These are phyloP conservation scores for Crossaster papposus DNA, from an alignment of 53 echinoderm and acorn worm species.

Conservation along the genomic window DNA sequence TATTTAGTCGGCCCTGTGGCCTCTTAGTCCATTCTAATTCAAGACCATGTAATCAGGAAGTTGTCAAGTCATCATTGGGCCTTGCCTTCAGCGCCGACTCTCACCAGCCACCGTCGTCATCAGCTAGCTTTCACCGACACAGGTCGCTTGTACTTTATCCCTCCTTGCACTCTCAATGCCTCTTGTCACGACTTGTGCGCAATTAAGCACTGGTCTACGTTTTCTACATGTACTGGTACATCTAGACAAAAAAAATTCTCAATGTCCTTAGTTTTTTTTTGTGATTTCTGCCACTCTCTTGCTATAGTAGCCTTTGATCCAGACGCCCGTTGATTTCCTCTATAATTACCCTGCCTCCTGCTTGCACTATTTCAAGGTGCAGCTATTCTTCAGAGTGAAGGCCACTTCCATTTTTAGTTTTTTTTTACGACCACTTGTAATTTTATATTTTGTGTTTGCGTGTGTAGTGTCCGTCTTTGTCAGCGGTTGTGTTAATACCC, in stretches of 20 bases:
- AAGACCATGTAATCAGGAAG: conserved; percentile 63
- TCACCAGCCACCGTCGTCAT: not conserved
- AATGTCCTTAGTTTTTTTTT: conserved; percentile 43
- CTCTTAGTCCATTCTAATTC: conserved; percentile 49
- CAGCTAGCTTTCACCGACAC: not conserved
- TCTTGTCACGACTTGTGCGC: conserved; percentile 44
- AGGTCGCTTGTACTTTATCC: conserved; percentile 54
- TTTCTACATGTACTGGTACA: not conserved
- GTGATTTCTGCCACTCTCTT: conserved; percentile 61
- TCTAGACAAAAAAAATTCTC: not conserved
- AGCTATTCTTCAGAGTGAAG: conserved; percentile 51
- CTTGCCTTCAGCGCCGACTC: not conserved
- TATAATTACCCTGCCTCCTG: conserved; percentile 56
- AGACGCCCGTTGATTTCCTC: conserved; percentile 50
- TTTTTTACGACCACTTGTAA: conserved; percentile 29
- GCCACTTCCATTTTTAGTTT: conserved; percentile 13
- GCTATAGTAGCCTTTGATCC: conserved; percentile 37
- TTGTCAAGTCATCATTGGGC: conserved; percentile 59
- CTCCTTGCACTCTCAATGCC: conserved; percentile 24
- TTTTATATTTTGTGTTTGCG: not conserved
- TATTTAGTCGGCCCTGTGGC: conserved; percentile 31
- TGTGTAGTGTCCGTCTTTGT: conserved; percentile 4
- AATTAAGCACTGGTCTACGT: conserved; percentile 11
- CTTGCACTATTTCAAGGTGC: conserved; percentile 62
- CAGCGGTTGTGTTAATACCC: conserved; percentile 27